Evolutionary conservation across 2,797 vertebrate species (phyloP), one percentile per base, ranked within the genome.

Genomic region (Loris lydekkerianus): DNA sequence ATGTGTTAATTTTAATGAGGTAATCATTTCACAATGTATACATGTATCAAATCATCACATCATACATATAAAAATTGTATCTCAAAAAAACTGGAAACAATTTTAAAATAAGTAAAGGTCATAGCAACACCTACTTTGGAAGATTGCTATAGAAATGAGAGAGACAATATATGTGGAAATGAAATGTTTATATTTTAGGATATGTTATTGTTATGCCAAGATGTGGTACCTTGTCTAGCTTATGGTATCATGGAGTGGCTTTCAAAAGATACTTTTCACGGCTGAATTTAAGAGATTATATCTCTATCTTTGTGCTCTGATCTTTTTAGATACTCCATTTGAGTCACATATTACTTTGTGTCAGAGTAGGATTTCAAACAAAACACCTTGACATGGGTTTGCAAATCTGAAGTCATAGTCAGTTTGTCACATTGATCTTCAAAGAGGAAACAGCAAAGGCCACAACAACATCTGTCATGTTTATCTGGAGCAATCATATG

Each of bases 341-440:
- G 5, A 53, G 23, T 40, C 78, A 49, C 63, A n/a, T 56, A 67
- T 80, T 78, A 69, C 73, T 86, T 73, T 73, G 53, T 83, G 77
- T 43, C 65, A 70, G 34, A 37, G 5, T 27, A 73, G 53, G 81
- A 3, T 93, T 94, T 86, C 53, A 65, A 85, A 96, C 18, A 86
- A 90, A 70, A 91, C 80, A 81, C 29, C 15, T 60, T 89, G 88
- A 81, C 92, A 61, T 37, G 46, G 53, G 14, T 61, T 89, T 49
- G 37, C 17, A 23, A 89, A 27, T 15, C 37, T 70, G 27, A 49
- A n/a, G 93, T 65, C 27, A 56, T 9, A 72, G 82, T 56, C 37
- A 37, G 14, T 77, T 69, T 93, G 90, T 84, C 85, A 90, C 18
- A 84, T 53, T 84, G 75, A 40, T 92, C 58, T 27, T 67, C 60